Base-by-base conservation (phyloP, 2,113 vertebrate species). In the Odobenus rosmarus region DNA sequence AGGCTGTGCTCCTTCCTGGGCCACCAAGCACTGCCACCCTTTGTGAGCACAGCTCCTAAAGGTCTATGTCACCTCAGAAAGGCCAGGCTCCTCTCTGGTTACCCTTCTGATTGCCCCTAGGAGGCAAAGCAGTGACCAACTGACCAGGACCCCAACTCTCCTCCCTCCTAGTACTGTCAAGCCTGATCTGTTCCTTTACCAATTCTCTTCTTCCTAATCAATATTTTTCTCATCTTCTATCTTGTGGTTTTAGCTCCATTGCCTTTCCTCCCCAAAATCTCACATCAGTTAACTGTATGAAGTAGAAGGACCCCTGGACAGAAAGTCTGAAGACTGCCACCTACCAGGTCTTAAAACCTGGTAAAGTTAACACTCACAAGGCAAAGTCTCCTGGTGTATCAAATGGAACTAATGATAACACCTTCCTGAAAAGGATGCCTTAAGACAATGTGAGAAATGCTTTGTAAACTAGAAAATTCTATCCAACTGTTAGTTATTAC, bases 151-250 rank as follows among this genome's bases (percentile, higher is more conserved):
- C 85, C 55, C 55, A 72, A 19, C 36, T 74, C 26, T 80, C 72
- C 46, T 79, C n/a, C n/a, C 39, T 89, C 62, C 59, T 61, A 33
- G 62, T 90, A 86, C 57, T 36, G 6, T 31, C 72, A 95, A 95
- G 55, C 74, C 31, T 31, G 46, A 5, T 81, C 72, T 76, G 33
- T 74, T 67, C 72, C 49, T 74, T 85, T 64, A 79, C n/a, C 69
- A 39, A 86, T 72, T 90, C 26, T 88, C 77, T 84, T 83, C 69
- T 88, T 84, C 31, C 26, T 91, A 83, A 62, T 36, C 67, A 96
- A 21, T 72, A n/a, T 49, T 84, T 92, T 62, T 39, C n/a, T 88
- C 31, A 26, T 46, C 49, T 83, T 91, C 19, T 15, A 53, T 42
- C 79, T 88, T 19, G 5, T 85, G 31, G 55, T 55, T 77, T 89